Base-by-base conservation (phyloP, 2,888 invertebrate species). In the Linnaemya vulpina region DNA sequence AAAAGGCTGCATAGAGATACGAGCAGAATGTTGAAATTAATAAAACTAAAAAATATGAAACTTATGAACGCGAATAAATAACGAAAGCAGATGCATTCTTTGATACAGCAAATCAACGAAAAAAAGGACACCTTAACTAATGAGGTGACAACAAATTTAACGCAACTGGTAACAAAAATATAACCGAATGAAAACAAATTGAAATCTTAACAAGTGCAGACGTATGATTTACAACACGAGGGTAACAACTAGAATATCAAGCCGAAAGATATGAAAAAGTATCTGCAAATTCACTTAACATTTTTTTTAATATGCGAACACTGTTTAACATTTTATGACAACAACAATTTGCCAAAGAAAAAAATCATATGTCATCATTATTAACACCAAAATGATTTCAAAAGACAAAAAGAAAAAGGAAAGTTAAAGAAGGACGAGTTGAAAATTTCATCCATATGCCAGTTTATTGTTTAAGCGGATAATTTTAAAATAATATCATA, bases 291-390 rank as follows among this genome's bases (percentile, higher is more conserved):
- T 90, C 91, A 91, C 91, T 91, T 89, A 90, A 88, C 87, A 87
- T 81, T 76, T 68, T 83, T 76, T 62, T 70, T 80, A 86, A 80
- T 70, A 71, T 71, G 63, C 62, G 58, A 65, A 71, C 86, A 79
- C 53, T 55, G 62, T 68, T 73, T 84, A 86, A 84, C 84, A 87
- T 70, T 86, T 89, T 81, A 68, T 49, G 67, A 77, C 73, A 68
- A 83, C 83, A 70, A 68, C 62, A 71, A 71, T 83, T 89, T 90
- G 89, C 91, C 91, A 91, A 90, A 90, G 91, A 88, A 90, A n/a
- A n/a, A n/a, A 91, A 92, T 91, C 91, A 91, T 91, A 91, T 91
- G 91, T 92, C 91, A 92, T 91, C 90, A 91, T 91, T 91, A 91
- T 91, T 91, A 91, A 91, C 91, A 91, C 90, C 90, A 87, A 91